Base-by-base conservation (phyloP, 2,888 invertebrate genomes). In the Mesoligia furuncula region DNA sequence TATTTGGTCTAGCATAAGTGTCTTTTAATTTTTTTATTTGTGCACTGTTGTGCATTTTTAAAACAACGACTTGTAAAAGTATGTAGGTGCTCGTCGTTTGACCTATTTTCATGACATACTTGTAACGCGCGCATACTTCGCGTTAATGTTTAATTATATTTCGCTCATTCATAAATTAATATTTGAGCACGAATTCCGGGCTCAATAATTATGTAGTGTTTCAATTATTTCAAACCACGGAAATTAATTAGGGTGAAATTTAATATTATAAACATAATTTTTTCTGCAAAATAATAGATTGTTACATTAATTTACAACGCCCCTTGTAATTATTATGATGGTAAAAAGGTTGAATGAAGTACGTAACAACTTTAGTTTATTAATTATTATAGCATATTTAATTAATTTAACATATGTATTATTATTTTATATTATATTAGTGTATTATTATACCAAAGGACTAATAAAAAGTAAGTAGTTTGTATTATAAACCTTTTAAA, bases 41-140 rank as follows among this genome's bases (percentile, higher is more conserved):
- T 17, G 2, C 6, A 9, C 15, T 68, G 20, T 45, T 61, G 24
- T 54, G 24, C 15, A 31, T 48, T 79, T 48, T 15, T 0, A 31
- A 57, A 74, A 81, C n/a, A 62, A 48, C 39, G 17, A 54, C 48
- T 45, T n/a, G 20, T 39, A 13, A 24, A 20, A 15, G 20, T 36
- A 3, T 65, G 4, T 65, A n/a, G 17, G 36, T 77, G 24, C 13
- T n/a, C 17, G n/a, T 27, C 11, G 27, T 67, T 51, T 83, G 81
- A 83, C 81, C 79, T 64, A 79, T 51, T 78, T 81, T 31, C 67
- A 9, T 68, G 83, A 80, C 83, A 80, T 20, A 80, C 80, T 82
- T 65, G 15, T 31, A 31, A 48, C 24, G 39, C 20, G 20, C 31
- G 31, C 31, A 31, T 31, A 31, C 31, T 31, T 31, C 31, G 31